Base-by-base conservation (phyloP, 2,888 invertebrate species). In the Agrypnus murinus region DNA sequence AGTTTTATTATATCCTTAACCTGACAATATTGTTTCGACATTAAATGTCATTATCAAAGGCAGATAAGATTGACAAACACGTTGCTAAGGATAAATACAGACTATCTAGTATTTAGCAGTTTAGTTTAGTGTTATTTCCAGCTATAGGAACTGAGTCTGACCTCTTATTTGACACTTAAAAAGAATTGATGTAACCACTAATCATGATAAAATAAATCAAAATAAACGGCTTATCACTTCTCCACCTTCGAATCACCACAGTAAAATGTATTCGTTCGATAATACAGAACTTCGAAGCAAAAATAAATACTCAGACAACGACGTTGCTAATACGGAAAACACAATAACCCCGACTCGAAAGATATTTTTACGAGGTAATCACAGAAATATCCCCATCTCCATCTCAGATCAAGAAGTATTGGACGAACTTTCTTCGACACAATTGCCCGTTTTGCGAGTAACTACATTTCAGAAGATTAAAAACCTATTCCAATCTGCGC, bases 371-470 rank as follows among this genome's bases (percentile, higher is more conserved):
- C 34, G 9, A 34, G 34, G 9, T 34, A 9, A 5, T 40, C 76
- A 69, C n/a, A 45, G 43, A 14, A 45, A 45, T 14, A 45, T 45
- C 43, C 43, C 43, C 8, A 45, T 45, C 15, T 45, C 14, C 43
- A 45, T 45, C 7, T 14, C 43, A 45, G 43, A 45, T 3, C 2
- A 45, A 45, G 43, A 45, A 5, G 43, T 45, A 45, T n/a, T 45
- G 2, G 43, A 45, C 3, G 43, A 45, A 15, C 43, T 45, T 45
- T 14, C 43, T 45, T 45, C 4, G 14, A 45, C 12, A 45, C 43
- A 45, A 45, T 15, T 45, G 2, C 43, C 43, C 7, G 43, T 45
- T 14, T 14, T 45, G n/a, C 43, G 43, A 45, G 43, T 45, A 45
- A 45, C 14, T 15, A 45, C 14, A 45, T 8, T 45, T 12, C 4